Conservation (phyloP, 2,113 vertebrate species). For the Sprattus sprattus region DNA sequence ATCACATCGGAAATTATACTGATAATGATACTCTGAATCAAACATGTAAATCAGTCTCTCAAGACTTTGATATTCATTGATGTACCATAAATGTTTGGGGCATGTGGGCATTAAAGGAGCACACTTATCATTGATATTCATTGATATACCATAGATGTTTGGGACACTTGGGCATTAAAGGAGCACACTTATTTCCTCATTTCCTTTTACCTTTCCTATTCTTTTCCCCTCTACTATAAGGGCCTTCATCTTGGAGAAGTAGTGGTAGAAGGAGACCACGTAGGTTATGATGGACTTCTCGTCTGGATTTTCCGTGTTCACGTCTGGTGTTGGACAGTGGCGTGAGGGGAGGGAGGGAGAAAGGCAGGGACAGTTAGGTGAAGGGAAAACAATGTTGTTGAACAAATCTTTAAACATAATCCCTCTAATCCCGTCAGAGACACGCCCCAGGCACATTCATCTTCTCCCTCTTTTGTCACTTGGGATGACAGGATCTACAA, state of each 20-base stretch:
- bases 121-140: too few species aligned
- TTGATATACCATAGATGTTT: not conserved
- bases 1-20: too few species aligned
- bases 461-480: not conserved
- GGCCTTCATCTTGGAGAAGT: slow-evolving; percentile 99
- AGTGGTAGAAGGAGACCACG: slow-evolving; percentile 94
- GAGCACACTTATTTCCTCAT: not conserved
- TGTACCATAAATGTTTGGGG: too few species aligned
- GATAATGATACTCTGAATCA: too few species aligned
- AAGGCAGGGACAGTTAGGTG: not conserved
- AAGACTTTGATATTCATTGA: too few species aligned
- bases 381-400: not conserved
- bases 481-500: not conserved
- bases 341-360: not conserved
- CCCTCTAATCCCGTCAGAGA: not conserved
- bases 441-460: not conserved
- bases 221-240: slow-evolving; percentile 94
- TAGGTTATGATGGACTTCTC: slow-evolving; percentile 98
- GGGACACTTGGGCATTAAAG: not conserved
- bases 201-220: slow-evolving; percentile 84
- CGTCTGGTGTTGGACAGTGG: slow-evolving; percentile 71
- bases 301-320: slow-evolving; percentile 92
- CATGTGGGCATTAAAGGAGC: too few species aligned
- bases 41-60: too few species aligned
- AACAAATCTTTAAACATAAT: not conserved